Evolutionary conservation across 2,888 invertebrate genomes (phyloP).

Genomic region (Phaedon cochleariae): DNA sequence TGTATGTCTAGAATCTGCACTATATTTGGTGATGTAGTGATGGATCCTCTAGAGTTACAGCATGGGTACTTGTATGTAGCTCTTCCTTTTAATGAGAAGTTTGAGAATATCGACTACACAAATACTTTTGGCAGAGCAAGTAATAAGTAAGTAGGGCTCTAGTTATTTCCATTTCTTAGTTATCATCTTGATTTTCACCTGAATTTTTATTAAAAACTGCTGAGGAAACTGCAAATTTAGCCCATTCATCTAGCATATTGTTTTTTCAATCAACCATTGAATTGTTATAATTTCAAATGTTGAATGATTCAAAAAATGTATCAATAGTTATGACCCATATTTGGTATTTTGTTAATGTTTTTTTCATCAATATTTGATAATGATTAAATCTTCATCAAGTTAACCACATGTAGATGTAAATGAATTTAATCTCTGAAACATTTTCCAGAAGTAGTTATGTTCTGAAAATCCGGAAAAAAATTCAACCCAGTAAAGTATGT

Average conservation of each 20-base stretch:
- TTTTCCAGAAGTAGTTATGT: background rate
- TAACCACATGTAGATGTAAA: too few species aligned
- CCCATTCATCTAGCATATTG: too few species aligned
- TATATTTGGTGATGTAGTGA: constrained; percentile 34
- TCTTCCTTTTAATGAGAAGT: constrained; percentile 37
- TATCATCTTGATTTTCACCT: too few species aligned
- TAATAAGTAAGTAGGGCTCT: background rate
- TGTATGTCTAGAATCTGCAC: constrained; percentile 38
- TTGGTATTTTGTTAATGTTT: too few species aligned
- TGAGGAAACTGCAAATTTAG: too few species aligned
- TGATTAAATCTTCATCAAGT: too few species aligned
- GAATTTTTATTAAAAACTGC: too few species aligned
- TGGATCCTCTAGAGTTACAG: constrained; percentile 29
- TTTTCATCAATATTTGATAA: too few species aligned
- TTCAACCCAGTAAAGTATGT: background rate
- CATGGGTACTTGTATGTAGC: constrained; percentile 44
- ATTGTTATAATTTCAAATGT: too few species aligned
- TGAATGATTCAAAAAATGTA: too few species aligned
- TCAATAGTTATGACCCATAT: too few species aligned
- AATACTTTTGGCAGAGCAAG: background rate
- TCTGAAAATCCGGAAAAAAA: background rate
- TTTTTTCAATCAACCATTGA: too few species aligned
- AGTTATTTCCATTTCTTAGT: background rate
- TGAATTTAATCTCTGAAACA: background rate
- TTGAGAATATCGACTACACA: constrained; percentile 38